phyloP scores from a whole-genome alignment of 2,797 vertebrate species.

The Spondyliosoma cantharus region DNA sequence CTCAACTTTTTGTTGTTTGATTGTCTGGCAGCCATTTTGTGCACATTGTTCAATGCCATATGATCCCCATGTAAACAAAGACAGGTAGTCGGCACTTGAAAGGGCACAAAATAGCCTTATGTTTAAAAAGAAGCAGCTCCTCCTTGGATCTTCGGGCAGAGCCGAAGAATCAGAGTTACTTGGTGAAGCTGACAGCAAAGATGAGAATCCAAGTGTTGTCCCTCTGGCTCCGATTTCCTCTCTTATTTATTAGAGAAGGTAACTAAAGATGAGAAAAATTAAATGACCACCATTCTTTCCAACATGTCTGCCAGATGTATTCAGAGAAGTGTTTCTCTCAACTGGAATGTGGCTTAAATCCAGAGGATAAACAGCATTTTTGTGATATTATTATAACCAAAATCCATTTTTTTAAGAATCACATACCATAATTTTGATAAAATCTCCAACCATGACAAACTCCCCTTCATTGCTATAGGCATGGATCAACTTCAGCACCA shows the following conservation, averaged over 20 bases:
- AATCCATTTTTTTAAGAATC: conserved; percentile 20
- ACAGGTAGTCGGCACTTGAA: neutral
- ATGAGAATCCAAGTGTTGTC: neutral
- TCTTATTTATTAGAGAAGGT: neutral
- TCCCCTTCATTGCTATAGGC: conserved; percentile 8
- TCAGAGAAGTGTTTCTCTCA: conserved; percentile 25
- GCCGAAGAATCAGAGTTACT: neutral
- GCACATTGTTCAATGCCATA: neutral
- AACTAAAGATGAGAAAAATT: neutral
- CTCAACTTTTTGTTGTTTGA: conserved; percentile 22
- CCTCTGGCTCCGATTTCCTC: neutral
- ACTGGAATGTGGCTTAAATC: conserved; percentile 52
- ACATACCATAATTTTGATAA: conserved; percentile 24
- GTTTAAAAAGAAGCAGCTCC: neutral
- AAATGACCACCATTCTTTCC: neutral
- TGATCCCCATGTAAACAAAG: conserved; percentile 8
- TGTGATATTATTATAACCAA: conserved; percentile 15
- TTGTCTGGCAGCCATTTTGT: conserved; percentile 51
- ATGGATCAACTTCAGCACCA: neutral
- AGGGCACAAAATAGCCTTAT: neutral
- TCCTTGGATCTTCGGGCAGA: conserved; percentile 7
- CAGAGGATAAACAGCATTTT: conserved; percentile 7
- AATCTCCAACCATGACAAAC: conserved; percentile 27
- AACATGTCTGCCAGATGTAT: neutral
- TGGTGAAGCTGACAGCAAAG: neutral